phyloP scores from a whole-genome alignment of 2,113 vertebrate species.

The Platycercus adscitus region DNA sequence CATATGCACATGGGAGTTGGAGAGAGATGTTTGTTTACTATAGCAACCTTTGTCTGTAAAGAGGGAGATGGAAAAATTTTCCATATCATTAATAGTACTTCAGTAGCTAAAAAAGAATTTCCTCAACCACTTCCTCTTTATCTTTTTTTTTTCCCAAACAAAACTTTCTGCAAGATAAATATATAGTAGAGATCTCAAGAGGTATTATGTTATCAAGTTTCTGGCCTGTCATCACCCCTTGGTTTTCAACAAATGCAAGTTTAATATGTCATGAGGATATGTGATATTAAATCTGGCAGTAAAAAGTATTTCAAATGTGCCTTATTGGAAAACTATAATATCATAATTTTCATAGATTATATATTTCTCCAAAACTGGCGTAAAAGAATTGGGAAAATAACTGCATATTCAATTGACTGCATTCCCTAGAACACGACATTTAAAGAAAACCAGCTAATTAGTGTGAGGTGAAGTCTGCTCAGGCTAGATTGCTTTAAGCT shows the following conservation, averaged over 20 bases:
- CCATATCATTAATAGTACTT: background rate
- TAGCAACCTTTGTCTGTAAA: background rate
- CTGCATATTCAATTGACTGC: background rate
- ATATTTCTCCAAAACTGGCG: background rate
- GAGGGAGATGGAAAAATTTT: background rate
- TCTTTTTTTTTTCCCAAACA: background rate
- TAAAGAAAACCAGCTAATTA: background rate
- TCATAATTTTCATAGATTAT: background rate
- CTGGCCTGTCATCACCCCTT: background rate
- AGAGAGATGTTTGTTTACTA: background rate
- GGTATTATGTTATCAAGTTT: background rate
- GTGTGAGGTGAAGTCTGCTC: background rate
- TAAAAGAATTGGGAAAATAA: background rate
- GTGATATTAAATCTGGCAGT: background rate
- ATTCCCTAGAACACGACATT: background rate
- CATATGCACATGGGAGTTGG: background rate
- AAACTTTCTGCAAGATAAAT: background rate
- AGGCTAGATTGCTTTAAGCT: background rate
- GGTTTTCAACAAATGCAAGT: background rate
- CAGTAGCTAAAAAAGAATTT: background rate
- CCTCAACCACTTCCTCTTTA: background rate
- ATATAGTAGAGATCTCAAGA: background rate
- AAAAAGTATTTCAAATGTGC: background rate
- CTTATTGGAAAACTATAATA: background rate
- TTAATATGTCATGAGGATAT: background rate